A percentile compares a stretch with the other conserved stretches of the same genome.
Evolutionary conservation across 2,888 invertebrate genomes (phyloP).

Genomic region (Rhabditoides inermis): DNA sequence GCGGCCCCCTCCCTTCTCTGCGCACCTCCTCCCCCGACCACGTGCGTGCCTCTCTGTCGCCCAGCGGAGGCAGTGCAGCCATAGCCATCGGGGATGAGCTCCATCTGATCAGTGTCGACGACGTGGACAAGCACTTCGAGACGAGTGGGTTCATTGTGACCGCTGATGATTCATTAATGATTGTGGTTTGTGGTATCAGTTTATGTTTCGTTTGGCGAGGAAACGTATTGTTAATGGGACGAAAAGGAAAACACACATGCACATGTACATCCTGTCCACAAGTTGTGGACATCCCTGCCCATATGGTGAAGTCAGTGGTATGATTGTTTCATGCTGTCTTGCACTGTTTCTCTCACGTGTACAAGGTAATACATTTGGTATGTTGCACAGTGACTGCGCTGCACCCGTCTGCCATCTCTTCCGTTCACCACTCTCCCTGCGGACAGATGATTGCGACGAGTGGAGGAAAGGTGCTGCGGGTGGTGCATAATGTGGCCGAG

Average conservation of each 20-base stretch:
- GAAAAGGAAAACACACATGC: too few species aligned
- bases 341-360: not conserved
- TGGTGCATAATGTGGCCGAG: conserved; percentile 71
- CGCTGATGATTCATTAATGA: not conserved
- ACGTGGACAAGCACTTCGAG: conserved; percentile 59
- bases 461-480: conserved; percentile 58
- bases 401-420: conserved; percentile 62
- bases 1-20: conserved; percentile 60
- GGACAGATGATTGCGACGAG: conserved; percentile 61
- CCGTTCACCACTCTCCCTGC: conserved; percentile 68
- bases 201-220: too few species aligned
- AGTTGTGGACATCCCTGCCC: not conserved
- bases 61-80: conserved; percentile 65
- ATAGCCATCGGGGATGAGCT: conserved; percentile 64
- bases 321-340: not conserved
- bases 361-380: not conserved
- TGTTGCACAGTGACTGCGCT: conserved; percentile 61
- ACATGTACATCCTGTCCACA: too few species aligned
- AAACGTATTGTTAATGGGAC: too few species aligned
- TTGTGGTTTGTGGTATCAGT: too few species aligned
- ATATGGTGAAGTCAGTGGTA: not conserved
- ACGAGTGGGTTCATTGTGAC: conserved; percentile 30
- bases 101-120: conserved; percentile 60
- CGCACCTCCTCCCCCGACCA: conserved; percentile 17
- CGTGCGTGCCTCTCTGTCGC: conserved; percentile 62